phyloP scores from a whole-genome alignment of 30 jellyfish, hydroid and myxozoan species.

The Cassiopea andromeda region DNA sequence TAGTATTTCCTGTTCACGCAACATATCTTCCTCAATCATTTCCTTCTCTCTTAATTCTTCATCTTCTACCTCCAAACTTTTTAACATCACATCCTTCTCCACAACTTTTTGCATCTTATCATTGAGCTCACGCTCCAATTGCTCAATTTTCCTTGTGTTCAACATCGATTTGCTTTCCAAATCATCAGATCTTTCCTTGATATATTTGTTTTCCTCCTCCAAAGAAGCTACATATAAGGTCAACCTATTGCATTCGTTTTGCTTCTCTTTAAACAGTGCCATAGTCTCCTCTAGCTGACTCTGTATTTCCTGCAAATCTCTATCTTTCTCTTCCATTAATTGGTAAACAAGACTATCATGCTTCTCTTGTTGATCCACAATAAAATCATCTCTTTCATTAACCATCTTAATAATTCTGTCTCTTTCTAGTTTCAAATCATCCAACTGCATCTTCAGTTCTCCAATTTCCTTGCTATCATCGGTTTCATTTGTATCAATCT shows the following conservation, averaged over 20 bases:
- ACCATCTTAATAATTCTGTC: conserved; percentile 70
- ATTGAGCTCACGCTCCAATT: conserved; percentile 47
- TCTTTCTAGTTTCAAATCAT: conserved; percentile 74
- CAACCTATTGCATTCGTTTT: conserved; percentile 46
- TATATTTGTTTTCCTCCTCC: conserved; percentile 25
- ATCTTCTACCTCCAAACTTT: conserved; percentile 56
- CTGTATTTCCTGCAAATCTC: conserved; percentile 70
- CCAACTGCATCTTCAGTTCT: conserved; percentile 75
- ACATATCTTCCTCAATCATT: conserved; percentile 58
- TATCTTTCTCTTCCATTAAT: conserved; percentile 62
- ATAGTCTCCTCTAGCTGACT: conserved; percentile 74
- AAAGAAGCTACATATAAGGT: neutral
- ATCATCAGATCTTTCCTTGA: conserved; percentile 17
- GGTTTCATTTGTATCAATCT: conserved; percentile 81
- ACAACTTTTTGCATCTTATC: conserved; percentile 27
- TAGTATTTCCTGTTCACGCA: conserved; percentile 59
- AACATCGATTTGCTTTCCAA: conserved; percentile 19
- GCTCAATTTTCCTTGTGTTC: conserved; percentile 16
- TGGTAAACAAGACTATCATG: conserved; percentile 66
- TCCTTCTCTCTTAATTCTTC: conserved; percentile 71
- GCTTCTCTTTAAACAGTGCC: conserved; percentile 68
- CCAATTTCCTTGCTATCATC: conserved; percentile 85
- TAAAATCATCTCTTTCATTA: conserved; percentile 69
- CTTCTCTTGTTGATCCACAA: conserved; percentile 73
- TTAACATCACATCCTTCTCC: conserved; percentile 59